These are phyloP conservation scores for Eleutherodactylus coqui DNA, from an alignment of 2,797 vertebrate genomes.

Conservation along the genomic window DNA sequence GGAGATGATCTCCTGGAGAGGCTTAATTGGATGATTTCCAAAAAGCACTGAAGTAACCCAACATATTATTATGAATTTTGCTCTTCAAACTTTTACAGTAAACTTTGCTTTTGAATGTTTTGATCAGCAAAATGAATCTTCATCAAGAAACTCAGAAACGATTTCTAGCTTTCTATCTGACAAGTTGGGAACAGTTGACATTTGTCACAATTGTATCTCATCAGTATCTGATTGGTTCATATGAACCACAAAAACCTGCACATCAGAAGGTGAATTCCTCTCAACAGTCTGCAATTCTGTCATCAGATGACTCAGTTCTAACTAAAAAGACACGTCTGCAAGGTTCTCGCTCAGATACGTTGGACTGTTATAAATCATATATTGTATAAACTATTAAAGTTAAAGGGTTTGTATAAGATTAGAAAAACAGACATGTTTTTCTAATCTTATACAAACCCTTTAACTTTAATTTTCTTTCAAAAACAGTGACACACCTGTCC, in stretches of 20 bases:
- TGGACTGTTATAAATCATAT: neutral
- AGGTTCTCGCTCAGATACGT: neutral
- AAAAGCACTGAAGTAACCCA: no score
- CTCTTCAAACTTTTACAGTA: neutral
- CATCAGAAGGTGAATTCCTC: conserved; percentile 15
- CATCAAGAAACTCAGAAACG: neutral
- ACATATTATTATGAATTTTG: neutral
- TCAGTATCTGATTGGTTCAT: neutral
- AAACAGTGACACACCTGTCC: no score
- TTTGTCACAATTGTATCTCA: neutral
- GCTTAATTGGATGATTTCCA: neutral
- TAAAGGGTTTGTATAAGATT: neutral
- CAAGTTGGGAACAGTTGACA: neutral
- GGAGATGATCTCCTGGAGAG: neutral
- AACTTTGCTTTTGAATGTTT: neutral
- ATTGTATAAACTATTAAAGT: neutral
- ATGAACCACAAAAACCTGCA: neutral
- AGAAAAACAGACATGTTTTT: neutral
- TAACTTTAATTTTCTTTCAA: no score
- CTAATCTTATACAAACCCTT: no score
- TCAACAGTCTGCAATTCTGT: neutral
- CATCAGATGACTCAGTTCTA: neutral
- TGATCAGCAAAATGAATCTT: neutral
- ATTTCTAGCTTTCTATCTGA: neutral
- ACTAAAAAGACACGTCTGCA: neutral